Percentiles rank a stretch among this genome's conserved stretches.
phyloP scores from a whole-genome alignment of 2,797 vertebrate species.

The Intellagama lesueurii region DNA sequence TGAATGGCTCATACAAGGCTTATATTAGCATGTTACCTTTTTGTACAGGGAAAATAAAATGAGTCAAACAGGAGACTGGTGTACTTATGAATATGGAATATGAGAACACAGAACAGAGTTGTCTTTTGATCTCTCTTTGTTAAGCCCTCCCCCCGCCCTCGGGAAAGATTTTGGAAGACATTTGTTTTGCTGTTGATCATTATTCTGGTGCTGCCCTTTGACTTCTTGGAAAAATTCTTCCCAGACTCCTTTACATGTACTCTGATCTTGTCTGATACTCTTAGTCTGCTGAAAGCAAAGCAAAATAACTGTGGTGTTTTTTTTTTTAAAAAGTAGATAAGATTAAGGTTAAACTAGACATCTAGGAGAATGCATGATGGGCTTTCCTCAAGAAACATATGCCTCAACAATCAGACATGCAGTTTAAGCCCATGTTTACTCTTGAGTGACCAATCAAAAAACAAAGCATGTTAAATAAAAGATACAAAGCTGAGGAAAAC shows the following conservation, averaged over 20 bases:
- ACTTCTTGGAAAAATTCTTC: neutral
- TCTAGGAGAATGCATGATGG: too few species aligned
- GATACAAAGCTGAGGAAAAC: too few species aligned
- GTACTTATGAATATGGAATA: neutral
- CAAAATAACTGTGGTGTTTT: neutral
- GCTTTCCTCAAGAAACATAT: too few species aligned
- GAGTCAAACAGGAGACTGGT: neutral
- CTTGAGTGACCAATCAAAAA: too few species aligned
- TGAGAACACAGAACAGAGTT: neutral
- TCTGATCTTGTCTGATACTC: neutral
- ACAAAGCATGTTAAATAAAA: too few species aligned
- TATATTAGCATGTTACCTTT: neutral
- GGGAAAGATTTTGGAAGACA: neutral
- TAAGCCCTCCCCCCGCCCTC: too few species aligned
- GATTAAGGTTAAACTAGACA: neutral
- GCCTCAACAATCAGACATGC: too few species aligned
- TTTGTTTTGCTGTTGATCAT: neutral
- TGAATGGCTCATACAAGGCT: neutral
- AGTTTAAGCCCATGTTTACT: too few species aligned
- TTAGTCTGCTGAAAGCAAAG: neutral
- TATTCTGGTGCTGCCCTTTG: neutral
- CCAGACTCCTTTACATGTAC: neutral
- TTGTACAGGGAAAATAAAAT: neutral
- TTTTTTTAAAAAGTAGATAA: neutral
- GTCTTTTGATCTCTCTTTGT: neutral